A percentile compares a stretch with the other conserved stretches of the same genome.
These are phyloP conservation scores for Dromiciops gliroides DNA, from an alignment of 2,113 vertebrate genomes.

Conservation along the genomic window DNA sequence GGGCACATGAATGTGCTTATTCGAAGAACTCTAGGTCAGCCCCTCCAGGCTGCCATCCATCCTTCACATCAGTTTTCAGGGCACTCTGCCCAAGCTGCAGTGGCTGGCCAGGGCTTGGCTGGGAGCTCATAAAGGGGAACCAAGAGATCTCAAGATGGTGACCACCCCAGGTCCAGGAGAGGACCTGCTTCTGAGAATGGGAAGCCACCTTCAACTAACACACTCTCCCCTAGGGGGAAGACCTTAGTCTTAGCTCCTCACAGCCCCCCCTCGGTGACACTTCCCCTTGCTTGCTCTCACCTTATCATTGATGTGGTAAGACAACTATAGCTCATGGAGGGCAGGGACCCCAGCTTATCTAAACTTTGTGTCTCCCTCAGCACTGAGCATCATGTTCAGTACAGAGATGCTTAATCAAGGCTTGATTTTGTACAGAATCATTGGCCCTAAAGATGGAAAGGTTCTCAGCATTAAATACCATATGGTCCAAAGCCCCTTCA, in stretches of 20 bases:
- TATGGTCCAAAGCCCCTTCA: neutral
- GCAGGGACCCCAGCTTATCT: neutral
- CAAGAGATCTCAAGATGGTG: neutral
- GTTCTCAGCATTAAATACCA: neutral
- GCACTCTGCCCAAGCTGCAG: neutral
- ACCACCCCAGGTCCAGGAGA: neutral
- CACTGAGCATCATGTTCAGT: neutral
- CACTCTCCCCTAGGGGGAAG: neutral
- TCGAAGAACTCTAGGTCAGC: neutral
- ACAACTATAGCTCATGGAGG: neutral
- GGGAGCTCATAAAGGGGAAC: neutral
- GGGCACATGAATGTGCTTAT: neutral
- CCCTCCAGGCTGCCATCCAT: neutral
- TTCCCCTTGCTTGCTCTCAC: neutral
- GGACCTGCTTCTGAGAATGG: neutral
- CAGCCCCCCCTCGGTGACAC: neutral
- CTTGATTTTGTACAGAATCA: neutral
- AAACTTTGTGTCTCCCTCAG: neutral
- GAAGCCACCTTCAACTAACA: neutral
- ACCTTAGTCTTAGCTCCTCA: too few relatives aligned
- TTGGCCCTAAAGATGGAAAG: neutral
- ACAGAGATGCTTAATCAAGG: neutral
- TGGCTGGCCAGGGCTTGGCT: neutral
- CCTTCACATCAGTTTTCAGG: neutral
- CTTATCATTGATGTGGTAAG: neutral